A percentile compares a stretch with the other conserved stretches of the same genome.
Conservation (phyloP, 2,888 invertebrate species). For the Eupithecia exiguata region DNA sequence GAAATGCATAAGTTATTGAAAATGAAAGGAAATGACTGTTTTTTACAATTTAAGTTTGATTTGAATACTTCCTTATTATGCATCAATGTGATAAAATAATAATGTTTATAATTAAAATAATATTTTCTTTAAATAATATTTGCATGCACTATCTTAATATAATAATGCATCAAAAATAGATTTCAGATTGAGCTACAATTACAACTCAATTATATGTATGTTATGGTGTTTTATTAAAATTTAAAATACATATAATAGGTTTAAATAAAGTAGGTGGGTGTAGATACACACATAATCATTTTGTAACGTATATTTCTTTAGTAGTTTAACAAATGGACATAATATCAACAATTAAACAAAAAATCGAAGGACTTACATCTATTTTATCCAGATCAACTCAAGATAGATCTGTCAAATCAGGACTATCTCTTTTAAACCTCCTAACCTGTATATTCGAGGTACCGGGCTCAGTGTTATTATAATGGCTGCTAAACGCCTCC, state of each 20-base stretch:
- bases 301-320: neutral
- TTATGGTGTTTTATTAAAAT: no score
- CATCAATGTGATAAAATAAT: no score
- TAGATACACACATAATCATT: neutral
- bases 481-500: constrained; percentile 71
- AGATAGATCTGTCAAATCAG: constrained; percentile 12
- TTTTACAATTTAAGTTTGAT: no score
- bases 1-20: no score
- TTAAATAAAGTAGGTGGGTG: no score
- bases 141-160: no score
- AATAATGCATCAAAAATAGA: neutral
- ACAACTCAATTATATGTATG: neutral
- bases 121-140: no score
- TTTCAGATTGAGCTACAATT: neutral
- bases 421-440: constrained; percentile 51
- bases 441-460: constrained; percentile 51
- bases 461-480: constrained; percentile 59
- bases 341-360: neutral
- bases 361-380: neutral
- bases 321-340: neutral
- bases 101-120: no score
- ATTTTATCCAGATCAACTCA: neutral
- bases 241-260: no score
- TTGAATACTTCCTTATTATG: no score
- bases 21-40: no score